Conservation (phyloP, 2,797 vertebrate species). For the Myotis pilosus region DNA sequence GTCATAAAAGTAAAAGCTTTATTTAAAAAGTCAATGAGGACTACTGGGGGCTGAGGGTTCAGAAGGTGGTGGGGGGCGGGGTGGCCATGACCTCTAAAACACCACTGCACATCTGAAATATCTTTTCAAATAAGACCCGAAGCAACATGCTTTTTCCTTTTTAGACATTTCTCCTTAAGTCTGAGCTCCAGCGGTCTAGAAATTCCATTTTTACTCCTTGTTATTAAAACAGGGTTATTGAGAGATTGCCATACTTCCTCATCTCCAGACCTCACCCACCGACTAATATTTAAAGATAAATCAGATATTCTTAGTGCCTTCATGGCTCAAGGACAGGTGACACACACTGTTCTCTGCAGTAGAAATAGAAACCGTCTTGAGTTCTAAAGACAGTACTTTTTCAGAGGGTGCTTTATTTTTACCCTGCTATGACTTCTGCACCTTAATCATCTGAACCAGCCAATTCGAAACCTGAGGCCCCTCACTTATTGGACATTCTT, state of each 20-base stretch:
- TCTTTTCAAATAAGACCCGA: constrained; percentile 70
- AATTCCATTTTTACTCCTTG: constrained; percentile 48
- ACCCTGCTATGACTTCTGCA: constrained; percentile 22
- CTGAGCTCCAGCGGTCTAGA: constrained; percentile 31
- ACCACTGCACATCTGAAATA: constrained; percentile 62
- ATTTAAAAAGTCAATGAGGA: constrained; percentile 49
- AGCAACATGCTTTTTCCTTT: constrained; percentile 51
- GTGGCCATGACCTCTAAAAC: constrained; percentile 53
- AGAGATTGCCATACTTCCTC: background rate
- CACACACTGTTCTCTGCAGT: background rate
- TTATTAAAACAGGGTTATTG: constrained; percentile 37
- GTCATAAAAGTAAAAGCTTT: constrained; percentile 61
- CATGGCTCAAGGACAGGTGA: background rate
- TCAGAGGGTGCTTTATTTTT: constrained; percentile 53
- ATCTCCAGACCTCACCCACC: background rate
- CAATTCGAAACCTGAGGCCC: constrained; percentile 45
- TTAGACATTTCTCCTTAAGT: constrained; percentile 38
- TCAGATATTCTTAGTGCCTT: background rate
- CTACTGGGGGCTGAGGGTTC: constrained; percentile 9
- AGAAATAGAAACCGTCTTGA: constrained; percentile 41
- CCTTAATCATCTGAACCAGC: constrained; percentile 51
- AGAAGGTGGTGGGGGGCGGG: constrained; percentile 37
- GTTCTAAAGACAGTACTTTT: constrained; percentile 44
- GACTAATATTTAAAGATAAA: constrained; percentile 20
- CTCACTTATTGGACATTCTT: constrained; percentile 56